A percentile compares a stretch with the other conserved stretches of the same genome.
Evolutionary conservation across 1,140 invertebrate genomes (phyloP).

Genomic region (Drosophila nigrodunni): DNA sequence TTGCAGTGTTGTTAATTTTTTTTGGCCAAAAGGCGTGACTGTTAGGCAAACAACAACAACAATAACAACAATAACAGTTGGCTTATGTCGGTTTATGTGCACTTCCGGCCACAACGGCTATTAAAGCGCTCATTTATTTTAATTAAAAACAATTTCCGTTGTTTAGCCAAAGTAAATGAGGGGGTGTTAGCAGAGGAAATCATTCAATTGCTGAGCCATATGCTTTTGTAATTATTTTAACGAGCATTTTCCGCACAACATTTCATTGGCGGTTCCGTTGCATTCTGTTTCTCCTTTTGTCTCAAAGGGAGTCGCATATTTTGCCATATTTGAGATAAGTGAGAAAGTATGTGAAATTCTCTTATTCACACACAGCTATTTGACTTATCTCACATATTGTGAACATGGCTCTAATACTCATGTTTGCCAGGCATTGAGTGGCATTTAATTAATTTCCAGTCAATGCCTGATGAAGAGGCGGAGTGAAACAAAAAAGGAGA

Average conservation of each 20-base stretch:
- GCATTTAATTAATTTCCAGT: slow-evolving; percentile 79
- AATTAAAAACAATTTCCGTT: slow-evolving; percentile 74
- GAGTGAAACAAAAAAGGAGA: neutral
- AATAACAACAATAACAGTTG: neutral
- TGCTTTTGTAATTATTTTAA: slow-evolving; percentile 52
- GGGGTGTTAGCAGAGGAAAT: slow-evolving; percentile 40
- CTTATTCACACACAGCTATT: slow-evolving; percentile 18
- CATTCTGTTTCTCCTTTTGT: slow-evolving; percentile 25
- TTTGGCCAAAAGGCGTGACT: neutral
- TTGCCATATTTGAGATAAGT: slow-evolving; percentile 7
- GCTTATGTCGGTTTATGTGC: slow-evolving; percentile 23
- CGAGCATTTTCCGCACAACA: slow-evolving; percentile 50
- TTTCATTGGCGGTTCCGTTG: slow-evolving; percentile 12
- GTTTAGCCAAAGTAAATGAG: slow-evolving; percentile 33
- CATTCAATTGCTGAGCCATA: slow-evolving; percentile 44
- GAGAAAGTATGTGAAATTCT: neutral
- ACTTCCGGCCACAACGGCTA: slow-evolving; percentile 34
- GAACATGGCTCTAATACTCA: slow-evolving; percentile 1
- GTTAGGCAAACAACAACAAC: slow-evolving; percentile 5
- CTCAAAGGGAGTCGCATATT: neutral
- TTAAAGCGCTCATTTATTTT: slow-evolving; percentile 68
- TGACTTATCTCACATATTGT: slow-evolving; percentile 39
- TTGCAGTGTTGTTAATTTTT: slow-evolving; percentile 18
- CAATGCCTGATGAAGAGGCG: slow-evolving; percentile 25
- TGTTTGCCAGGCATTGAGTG: slow-evolving; percentile 56